Evolutionary conservation across 2,113 vertebrate genomes (phyloP).

Genomic region (Nibea albiflora): DNA sequence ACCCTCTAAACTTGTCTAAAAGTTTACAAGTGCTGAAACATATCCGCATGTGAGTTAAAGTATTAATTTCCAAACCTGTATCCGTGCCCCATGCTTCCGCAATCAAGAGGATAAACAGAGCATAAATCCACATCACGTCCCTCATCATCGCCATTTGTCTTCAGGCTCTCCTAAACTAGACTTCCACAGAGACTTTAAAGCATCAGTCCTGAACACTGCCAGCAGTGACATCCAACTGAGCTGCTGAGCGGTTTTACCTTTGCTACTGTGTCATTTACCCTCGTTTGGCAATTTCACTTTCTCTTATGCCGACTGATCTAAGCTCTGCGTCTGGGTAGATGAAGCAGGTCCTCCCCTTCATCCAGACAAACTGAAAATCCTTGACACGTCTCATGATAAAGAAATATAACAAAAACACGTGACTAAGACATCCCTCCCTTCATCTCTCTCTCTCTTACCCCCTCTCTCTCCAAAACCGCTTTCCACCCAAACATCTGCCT

Average conservation of each 20-base stretch:
- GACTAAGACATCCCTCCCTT: slow-evolving; percentile 61
- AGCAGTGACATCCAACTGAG: not conserved
- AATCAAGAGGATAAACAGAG: slow-evolving; percentile 11
- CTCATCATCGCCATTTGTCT: slow-evolving; percentile 35
- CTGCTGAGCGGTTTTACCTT: not conserved
- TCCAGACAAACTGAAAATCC: slow-evolving; percentile 15
- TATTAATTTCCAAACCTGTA: slow-evolving; percentile 66
- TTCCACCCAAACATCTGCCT: slow-evolving; percentile 50
- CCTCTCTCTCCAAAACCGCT: slow-evolving; percentile 35
- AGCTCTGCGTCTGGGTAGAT: not conserved
- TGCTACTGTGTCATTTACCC: not conserved
- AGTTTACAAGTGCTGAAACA: not conserved
- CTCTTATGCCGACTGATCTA: not conserved
- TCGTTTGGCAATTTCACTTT: not conserved
- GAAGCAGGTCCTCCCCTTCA: not conserved
- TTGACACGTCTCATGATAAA: not conserved
- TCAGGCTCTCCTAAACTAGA: slow-evolving; percentile 24
- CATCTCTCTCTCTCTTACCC: slow-evolving; percentile 33
- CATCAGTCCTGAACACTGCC: not conserved
- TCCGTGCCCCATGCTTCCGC: slow-evolving; percentile 32
- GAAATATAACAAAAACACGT: slow-evolving; percentile 3
- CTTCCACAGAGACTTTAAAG: not conserved
- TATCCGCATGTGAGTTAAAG: not conserved
- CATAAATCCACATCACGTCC: slow-evolving; percentile 44
- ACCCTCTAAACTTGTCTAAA: not conserved